Percentiles rank a stretch among this genome's conserved stretches.
Conservation (phyloP, 2,797 vertebrate genomes). For the Poecilia picta region DNA sequence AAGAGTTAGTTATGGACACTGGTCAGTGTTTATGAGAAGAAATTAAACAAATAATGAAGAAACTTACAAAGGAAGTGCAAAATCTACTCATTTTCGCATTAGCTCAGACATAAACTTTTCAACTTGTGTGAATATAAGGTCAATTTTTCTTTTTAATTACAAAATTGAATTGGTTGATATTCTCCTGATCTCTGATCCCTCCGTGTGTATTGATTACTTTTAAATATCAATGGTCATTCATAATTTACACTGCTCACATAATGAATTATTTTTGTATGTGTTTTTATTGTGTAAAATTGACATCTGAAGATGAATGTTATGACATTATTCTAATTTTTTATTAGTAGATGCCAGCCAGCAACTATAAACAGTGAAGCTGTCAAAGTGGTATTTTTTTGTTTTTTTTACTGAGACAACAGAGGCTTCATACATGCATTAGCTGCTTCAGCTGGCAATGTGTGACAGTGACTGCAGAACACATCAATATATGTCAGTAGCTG, state of each 20-base stretch:
- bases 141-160: too few relatives aligned
- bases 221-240: slow-evolving; percentile 21
- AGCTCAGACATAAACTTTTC: slow-evolving; percentile 1
- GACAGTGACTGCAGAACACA: slow-evolving; percentile 39
- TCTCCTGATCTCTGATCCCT: slow-evolving; percentile 5
- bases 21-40: slow-evolving; percentile 20
- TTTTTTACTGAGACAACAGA: slow-evolving; percentile 43
- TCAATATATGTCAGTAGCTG: slow-evolving; percentile 45
- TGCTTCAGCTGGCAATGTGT: slow-evolving; percentile 48
- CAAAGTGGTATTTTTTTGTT: slow-evolving; percentile 31
- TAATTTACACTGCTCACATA: slow-evolving; percentile 27
- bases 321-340: slow-evolving; percentile 15
- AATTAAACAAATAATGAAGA: not conserved
- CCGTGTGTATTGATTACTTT: slow-evolving; percentile 26
- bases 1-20: slow-evolving; percentile 19
- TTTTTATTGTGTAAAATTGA: slow-evolving; percentile 4
- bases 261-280: not conserved
- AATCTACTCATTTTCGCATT: not conserved
- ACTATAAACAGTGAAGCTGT: slow-evolving; percentile 36
- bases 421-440: slow-evolving; percentile 53
- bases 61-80: not conserved
- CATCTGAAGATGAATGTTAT: slow-evolving; percentile 2
- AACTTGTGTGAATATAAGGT: not conserved
- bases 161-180: not conserved
- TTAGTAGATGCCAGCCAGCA: slow-evolving; percentile 31